Conservation (phyloP, 2,888 invertebrate species). For the Chrysotoxum bicinctum region DNA sequence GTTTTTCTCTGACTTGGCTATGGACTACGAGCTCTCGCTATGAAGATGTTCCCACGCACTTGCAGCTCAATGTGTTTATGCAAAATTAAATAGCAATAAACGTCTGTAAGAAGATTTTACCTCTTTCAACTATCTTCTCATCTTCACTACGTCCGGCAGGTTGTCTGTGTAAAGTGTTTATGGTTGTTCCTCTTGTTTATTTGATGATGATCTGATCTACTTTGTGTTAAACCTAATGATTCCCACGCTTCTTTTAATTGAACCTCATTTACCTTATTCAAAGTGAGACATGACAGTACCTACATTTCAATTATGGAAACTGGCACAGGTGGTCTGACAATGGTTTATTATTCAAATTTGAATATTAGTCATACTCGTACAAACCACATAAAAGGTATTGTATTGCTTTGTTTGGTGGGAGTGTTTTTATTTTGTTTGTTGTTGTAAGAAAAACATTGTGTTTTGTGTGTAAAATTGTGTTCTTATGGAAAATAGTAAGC, state of each 20-base stretch:
- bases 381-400: neutral
- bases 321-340: slow-evolving; percentile 46
- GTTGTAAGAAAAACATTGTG: neutral
- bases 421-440: neutral
- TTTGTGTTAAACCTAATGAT: slow-evolving; percentile 20
- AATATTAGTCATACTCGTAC: slow-evolving; percentile 6
- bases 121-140: slow-evolving; percentile 11
- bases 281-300: slow-evolving; percentile 2
- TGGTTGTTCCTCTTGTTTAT: neutral
- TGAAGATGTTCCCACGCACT: slow-evolving; percentile 67
- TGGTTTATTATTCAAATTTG: slow-evolving; percentile 17
- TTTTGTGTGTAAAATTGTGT: neutral
- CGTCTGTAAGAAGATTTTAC: slow-evolving; percentile 24
- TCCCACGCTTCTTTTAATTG: slow-evolving; percentile 66
- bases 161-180: slow-evolving; percentile 26
- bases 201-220: slow-evolving; percentile 33
- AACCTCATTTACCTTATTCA: slow-evolving; percentile 50
- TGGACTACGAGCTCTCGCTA: neutral
- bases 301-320: slow-evolving; percentile 24
- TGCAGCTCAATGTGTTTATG: slow-evolving; percentile 10
- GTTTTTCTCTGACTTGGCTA: neutral
- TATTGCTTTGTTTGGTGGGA: neutral
- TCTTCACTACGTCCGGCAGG: slow-evolving; percentile 34
- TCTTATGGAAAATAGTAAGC: neutral
- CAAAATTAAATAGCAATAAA: slow-evolving; percentile 56